Base-by-base conservation (phyloP, 2,888 invertebrate species). In the Pammene aurita region DNA sequence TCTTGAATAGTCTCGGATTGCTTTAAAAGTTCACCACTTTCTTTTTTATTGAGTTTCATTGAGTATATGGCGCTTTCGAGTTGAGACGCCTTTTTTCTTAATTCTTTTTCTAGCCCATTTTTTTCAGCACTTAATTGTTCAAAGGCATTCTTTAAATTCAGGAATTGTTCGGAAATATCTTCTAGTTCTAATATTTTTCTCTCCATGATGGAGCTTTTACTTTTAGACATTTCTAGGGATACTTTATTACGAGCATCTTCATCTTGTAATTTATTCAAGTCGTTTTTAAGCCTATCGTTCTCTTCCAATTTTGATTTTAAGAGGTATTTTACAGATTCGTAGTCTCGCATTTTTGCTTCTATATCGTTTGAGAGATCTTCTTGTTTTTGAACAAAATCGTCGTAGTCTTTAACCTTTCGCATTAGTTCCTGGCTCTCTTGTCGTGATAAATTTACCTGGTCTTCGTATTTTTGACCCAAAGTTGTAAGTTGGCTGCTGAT, bases 351-450 rank as follows among this genome's bases (percentile, higher is more conserved):
- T 72, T 80, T 75, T 48, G 71, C 60, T 71, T 80, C 77, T 42
- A 80, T 76, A 5, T 76, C 73, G 60, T 78, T 78, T 14, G 75
- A 70, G 0, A 81, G 66, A 63, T 82, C 77, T 35, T 78, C 74
- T 72, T 81, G 79, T 71, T 75, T 77, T 63, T 77, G 72, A 41
- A 80, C 57, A 5, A 79, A 66, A 11, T 81, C 74, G 70, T 83
- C 78, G 68, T 81, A 83, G 72, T 81, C 76, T 75, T 82, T 85
- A 4, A 86, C 75, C 74, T 81, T 86, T 67, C 84, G 74, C 14
- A 89, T 71, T 69, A 90, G 71, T 69, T 87, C 85, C 71, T 82
- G 75, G 74, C 89, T 90, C 77, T 91, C 88, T 73, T 81, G 80
- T 72, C 77, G 83, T 13, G 84, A 85, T 67, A 85, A 58, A 44